Conservation (phyloP, 2,888 invertebrate species). For the Eudemis profundana region DNA sequence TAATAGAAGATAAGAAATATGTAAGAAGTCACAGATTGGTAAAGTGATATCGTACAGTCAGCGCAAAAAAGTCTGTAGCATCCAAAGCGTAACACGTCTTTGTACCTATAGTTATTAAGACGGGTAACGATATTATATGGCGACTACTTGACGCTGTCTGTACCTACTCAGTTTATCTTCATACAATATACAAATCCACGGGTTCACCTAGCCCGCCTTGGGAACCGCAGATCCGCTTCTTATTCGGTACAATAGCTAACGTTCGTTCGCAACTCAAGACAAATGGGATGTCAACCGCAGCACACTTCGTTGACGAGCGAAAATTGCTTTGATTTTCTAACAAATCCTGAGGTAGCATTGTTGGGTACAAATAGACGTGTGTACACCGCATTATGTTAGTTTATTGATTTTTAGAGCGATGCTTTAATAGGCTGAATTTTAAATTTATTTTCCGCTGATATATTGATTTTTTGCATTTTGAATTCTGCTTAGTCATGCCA, state of each 20-base stretch:
- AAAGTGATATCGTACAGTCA: too few species aligned
- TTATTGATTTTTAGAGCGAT: conserved; percentile 15
- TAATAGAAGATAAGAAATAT: neutral
- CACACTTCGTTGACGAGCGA: conserved; percentile 63
- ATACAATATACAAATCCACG: conserved; percentile 11
- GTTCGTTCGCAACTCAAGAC: conserved; percentile 59
- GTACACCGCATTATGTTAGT: conserved; percentile 48
- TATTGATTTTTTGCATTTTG: neutral
- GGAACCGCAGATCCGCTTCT: conserved; percentile 46
- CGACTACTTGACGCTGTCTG: too few species aligned
- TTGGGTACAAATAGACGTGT: conserved; percentile 55
- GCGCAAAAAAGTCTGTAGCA: too few species aligned
- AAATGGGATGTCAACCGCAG: conserved; percentile 70
- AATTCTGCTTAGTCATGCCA: neutral
- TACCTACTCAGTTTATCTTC: neutral
- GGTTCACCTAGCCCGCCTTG: conserved; percentile 50
- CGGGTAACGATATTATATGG: too few species aligned
- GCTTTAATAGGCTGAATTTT: neutral
- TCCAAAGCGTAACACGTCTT: too few species aligned
- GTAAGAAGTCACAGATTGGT: too few species aligned
- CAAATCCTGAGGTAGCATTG: conserved; percentile 57
- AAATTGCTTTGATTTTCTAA: conserved; percentile 71
- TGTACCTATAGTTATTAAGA: too few species aligned
- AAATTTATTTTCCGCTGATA: neutral
- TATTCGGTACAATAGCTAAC: conserved; percentile 41